Evolutionary conservation across 2,888 invertebrate species (phyloP), one percentile per base, ranked within the genome.

Genomic region (Dynastes hyllus): DNA sequence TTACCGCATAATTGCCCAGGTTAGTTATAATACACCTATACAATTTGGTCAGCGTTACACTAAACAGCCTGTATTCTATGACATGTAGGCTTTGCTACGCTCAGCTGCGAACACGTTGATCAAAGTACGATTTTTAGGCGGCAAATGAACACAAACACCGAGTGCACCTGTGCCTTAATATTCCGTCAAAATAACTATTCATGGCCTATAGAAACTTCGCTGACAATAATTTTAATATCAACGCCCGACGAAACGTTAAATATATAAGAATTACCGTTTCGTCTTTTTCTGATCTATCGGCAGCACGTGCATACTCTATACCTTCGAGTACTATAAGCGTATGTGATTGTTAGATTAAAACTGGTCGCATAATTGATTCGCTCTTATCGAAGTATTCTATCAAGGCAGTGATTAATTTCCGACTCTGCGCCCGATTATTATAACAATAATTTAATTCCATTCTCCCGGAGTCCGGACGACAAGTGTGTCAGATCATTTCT

Each of bases 311-410:
- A 40, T 22, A 45, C 40, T 61, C 40, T 16, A 27, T 40, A 51
- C 63, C n/a, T 58, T 22, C 8, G 55, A 58, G 16, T 58, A 16
- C 8, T 66, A 40, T 27, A 32, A 32, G 45, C 45, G 11, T 55
- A 50, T 55, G 55, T 53, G 71, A 78, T 71, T 61, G 37, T 78
- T 40, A 78, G 73, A 78, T 78, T 71, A 63, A 71, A 78, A 71
- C 73, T 73, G 53, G 73, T 73, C 73, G 66, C 63, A 78, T 78
- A 78, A 78, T 78, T 78, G 78, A 78, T 78, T 78, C 66, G 73
- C 65, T 63, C 65, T 73, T 78, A 78, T 78, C 78, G 66, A 75
- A 55, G 29, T 55, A 75, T 78, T 75, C 73, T 55, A 78, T 78
- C 78, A 53, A 66, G 73, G 63, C 73, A 66, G 73, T 75, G 73